phyloP scores from a whole-genome alignment of 2,888 invertebrate genomes.

The Pheosia tremula region DNA sequence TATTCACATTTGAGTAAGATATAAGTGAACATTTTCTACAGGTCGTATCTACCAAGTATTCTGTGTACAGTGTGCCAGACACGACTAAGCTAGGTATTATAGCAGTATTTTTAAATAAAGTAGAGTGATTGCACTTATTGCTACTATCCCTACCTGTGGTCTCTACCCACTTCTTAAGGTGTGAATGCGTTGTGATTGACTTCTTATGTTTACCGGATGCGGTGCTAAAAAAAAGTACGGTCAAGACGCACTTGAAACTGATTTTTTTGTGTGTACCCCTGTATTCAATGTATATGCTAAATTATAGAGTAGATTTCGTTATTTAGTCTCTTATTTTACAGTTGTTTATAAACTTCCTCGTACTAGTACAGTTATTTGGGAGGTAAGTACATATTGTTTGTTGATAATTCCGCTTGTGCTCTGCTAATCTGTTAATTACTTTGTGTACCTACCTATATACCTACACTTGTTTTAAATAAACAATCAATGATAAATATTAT shows the following conservation, averaged over 20 bases:
- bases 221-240: background rate
- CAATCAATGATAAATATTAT: background rate
- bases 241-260: background rate
- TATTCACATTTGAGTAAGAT: too few species aligned
- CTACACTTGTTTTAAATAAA: background rate
- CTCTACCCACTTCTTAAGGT: background rate
- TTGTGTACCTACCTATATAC: background rate
- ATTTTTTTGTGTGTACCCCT: background rate
- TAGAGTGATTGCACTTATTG: background rate
- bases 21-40: too few species aligned
- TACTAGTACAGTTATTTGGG: background rate
- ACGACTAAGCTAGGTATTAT: too few species aligned
- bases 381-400: background rate
- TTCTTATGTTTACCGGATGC: background rate
- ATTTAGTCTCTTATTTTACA: background rate
- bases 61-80: too few species aligned
- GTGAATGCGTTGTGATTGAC: background rate
- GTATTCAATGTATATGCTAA: background rate
- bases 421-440: background rate
- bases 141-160: background rate
- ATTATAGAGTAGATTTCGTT: background rate
- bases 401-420: background rate
- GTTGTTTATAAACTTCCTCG: background rate
- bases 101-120: too few species aligned
- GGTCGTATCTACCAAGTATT: too few species aligned